phyloP scores from a whole-genome alignment of 2,797 vertebrate species.

The Melanogrammus aeglefinus region DNA sequence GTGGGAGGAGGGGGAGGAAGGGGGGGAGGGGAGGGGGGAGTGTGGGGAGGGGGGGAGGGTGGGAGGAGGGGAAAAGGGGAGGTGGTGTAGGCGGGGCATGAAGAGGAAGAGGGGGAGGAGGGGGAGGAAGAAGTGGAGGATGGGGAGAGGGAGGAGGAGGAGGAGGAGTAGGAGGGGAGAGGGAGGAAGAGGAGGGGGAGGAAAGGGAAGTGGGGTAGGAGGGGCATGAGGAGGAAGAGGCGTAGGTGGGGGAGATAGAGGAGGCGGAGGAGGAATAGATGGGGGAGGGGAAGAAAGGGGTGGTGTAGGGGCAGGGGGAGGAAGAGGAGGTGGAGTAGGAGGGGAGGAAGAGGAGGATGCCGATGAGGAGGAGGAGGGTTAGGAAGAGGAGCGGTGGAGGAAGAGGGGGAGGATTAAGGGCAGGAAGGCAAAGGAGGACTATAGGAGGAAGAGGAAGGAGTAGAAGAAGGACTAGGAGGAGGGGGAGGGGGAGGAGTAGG shows the following conservation, averaged over 20 bases:
- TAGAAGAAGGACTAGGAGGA: constrained; percentile 23
- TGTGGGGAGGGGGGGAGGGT: constrained; percentile 23
- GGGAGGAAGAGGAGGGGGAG: constrained; percentile 12
- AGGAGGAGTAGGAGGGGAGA: constrained; percentile 3
- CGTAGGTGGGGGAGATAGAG: constrained; percentile 26
- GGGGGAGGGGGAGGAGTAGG: neutral
- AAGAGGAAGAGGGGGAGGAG: constrained; percentile 16
- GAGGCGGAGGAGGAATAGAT: constrained; percentile 24
- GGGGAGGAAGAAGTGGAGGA: neutral
- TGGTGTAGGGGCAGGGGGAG: constrained; percentile 26
- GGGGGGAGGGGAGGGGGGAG: constrained; percentile 36
- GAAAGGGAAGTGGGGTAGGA: constrained; percentile 42
- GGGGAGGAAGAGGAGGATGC: neutral
- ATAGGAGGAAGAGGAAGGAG: constrained; percentile 18
- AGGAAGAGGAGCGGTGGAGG: constrained; percentile 20
- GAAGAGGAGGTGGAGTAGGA: constrained; percentile 17
- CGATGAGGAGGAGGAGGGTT: neutral
- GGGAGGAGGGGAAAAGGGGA: constrained; percentile 40
- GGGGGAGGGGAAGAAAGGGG: neutral
- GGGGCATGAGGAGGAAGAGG: neutral
- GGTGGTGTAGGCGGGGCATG: neutral
- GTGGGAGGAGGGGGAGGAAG: neutral
- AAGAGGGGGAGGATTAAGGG: constrained; percentile 16
- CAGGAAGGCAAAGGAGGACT: neutral
- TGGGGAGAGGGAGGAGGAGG: constrained; percentile 16